Evolutionary conservation across 1,140 invertebrate species (phyloP).

Genomic region (Drosophila lowei): DNA sequence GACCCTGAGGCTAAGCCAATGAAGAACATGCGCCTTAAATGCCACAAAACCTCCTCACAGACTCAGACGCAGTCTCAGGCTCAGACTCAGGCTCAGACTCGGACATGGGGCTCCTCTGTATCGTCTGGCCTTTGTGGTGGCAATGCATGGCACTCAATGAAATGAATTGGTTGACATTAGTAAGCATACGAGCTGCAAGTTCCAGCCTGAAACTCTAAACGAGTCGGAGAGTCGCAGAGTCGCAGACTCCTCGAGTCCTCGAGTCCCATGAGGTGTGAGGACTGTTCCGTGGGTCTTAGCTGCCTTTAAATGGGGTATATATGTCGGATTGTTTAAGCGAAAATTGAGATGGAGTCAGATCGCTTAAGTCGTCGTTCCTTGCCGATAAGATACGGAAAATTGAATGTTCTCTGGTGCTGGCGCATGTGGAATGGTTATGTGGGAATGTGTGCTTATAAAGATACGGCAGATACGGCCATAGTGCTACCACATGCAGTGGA

Average conservation of each 20-base stretch:
- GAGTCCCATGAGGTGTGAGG: slow-evolving; percentile 51
- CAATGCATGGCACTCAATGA: slow-evolving; percentile 79
- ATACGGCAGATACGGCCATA: neutral
- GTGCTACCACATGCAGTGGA: slow-evolving; percentile 26
- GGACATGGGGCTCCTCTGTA: slow-evolving; percentile 4
- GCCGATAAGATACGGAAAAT: slow-evolving; percentile 57
- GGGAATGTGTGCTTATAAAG: slow-evolving; percentile 19
- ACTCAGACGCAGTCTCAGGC: slow-evolving; percentile 23
- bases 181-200: slow-evolving; percentile 54
- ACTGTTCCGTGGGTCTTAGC: slow-evolving; percentile 70
- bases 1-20: slow-evolving; percentile 75
- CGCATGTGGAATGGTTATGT: slow-evolving; percentile 3
- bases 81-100: slow-evolving; percentile 29
- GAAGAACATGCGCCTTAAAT: slow-evolving; percentile 76
- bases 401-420: slow-evolving; percentile 9
- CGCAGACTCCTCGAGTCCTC: slow-evolving; percentile 6
- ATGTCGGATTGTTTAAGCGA: slow-evolving; percentile 70
- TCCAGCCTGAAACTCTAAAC: slow-evolving; percentile 68
- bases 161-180: slow-evolving; percentile 80
- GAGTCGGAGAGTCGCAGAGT: neutral
- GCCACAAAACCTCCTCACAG: slow-evolving; percentile 41
- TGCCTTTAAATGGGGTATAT: slow-evolving; percentile 74
- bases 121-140: slow-evolving; percentile 41
- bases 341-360: slow-evolving; percentile 50
- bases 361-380: slow-evolving; percentile 51